Base-by-base conservation (phyloP, 2,113 vertebrate species). In the Microtus richardsoni region DNA sequence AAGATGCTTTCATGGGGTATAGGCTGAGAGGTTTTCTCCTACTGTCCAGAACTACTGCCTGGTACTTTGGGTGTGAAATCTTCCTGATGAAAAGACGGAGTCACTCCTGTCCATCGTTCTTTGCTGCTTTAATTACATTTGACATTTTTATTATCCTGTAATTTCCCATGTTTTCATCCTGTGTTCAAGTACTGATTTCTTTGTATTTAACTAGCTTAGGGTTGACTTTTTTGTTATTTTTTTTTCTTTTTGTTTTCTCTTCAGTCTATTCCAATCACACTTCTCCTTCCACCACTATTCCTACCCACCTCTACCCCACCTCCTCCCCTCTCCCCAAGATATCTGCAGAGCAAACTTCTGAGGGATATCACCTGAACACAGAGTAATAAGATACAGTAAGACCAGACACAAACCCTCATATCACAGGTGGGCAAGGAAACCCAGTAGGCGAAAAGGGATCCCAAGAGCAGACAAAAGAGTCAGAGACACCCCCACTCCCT, bases 51-150 rank as follows among this genome's bases (percentile, higher is more conserved):
- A 89, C 87, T 68, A 58, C 36, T 78, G 9, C 68, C 41, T 1
- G 4, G 4, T 79, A 24, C 49, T 89, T 88, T 83, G 78, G 39
- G 1, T 66, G 4, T 19, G 28, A 44, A 85, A 39, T 47, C 39
- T 22, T 66, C 24, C 17, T 85, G 41, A 11, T 47, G 17, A 7
- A 17, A 47, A 47, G 62, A 33, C 5, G 36, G 16, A 11, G 7
- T 33, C 62, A 85, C 5, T 3, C n/a, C 28, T 36, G 36, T 75
- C 2, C 3, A n/a, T 44, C 26, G 6, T 79, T 87, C 66, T 71
- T 82, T 91, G 47, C 47, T 86, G 47, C 30, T 89, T 91, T 74
- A 64, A 33, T 70, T 85, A n/a, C 36, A 89, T 73, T 78, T 89
- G 52, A 47, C 22, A 30, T 83, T 78, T 54, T 60, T 89, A 26